A percentile compares a stretch with the other conserved stretches of the same genome.
Evolutionary conservation across 2,888 invertebrate genomes (phyloP).

Genomic region (Apotomis turbidana): DNA sequence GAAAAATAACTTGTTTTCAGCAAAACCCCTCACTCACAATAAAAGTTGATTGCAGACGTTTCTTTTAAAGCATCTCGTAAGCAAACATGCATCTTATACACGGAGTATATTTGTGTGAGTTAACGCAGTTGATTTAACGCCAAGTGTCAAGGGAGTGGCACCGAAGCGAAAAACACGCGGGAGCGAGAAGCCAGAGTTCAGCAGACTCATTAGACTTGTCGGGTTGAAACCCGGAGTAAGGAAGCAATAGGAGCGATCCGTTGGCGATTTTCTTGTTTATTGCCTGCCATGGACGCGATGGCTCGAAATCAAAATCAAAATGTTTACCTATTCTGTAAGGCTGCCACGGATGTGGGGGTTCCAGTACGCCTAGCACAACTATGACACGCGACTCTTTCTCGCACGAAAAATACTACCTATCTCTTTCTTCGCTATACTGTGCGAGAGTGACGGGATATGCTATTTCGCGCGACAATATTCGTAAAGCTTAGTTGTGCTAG

Average conservation of each 20-base stretch:
- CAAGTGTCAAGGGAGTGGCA: slow-evolving; percentile 33
- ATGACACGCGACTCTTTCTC: too few relatives aligned
- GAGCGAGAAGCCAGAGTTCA: slow-evolving; percentile 41
- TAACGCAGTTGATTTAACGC: slow-evolving; percentile 39
- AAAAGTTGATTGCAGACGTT: slow-evolving; percentile 17
- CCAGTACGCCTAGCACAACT: too few relatives aligned
- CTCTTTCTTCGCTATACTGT: too few relatives aligned
- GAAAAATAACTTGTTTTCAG: slow-evolving; percentile 3
- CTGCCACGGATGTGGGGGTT: too few relatives aligned
- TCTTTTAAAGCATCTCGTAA: slow-evolving; percentile 14
- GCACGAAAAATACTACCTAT: too few relatives aligned
- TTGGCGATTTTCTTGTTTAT: not conserved
- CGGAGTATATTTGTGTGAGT: slow-evolving; percentile 34
- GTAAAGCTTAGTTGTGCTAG: too few relatives aligned
- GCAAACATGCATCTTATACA: slow-evolving; percentile 23
- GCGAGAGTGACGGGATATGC: too few relatives aligned
- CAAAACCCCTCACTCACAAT: slow-evolving; percentile 2
- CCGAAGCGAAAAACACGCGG: slow-evolving; percentile 38
- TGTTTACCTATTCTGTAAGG: too few relatives aligned
- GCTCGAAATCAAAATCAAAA: too few relatives aligned
- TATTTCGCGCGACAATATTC: too few relatives aligned
- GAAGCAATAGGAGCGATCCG: slow-evolving; percentile 1
- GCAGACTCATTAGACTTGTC: slow-evolving; percentile 41
- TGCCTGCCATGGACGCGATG: too few relatives aligned
- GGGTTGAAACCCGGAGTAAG: slow-evolving; percentile 14